These are phyloP conservation scores for Chrysodeixis includens DNA, from an alignment of 2,888 invertebrate genomes.

Conservation along the genomic window DNA sequence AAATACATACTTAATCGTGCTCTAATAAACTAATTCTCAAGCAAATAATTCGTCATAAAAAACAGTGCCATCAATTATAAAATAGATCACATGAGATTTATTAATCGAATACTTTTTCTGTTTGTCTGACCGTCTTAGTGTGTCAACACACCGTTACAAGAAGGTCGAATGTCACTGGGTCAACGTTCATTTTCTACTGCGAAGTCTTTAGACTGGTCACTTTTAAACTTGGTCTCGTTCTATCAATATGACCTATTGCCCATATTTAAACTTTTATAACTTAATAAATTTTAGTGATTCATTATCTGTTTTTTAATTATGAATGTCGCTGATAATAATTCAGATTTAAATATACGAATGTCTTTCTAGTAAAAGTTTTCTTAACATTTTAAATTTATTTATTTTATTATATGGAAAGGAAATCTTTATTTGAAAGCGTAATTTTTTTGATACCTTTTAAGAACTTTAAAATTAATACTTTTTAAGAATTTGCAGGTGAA, in stretches of 20 bases:
- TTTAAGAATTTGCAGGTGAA: no score
- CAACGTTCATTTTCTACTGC: slow-evolving; percentile 28
- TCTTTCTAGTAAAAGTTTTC: no score
- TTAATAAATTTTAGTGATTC: slow-evolving; percentile 14
- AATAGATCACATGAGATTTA: slow-evolving; percentile 3
- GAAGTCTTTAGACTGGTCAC: slow-evolving; percentile 21
- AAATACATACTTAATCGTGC: neutral
- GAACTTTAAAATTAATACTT: no score
- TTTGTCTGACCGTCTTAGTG: slow-evolving; percentile 25
- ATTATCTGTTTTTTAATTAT: slow-evolving; percentile 28
- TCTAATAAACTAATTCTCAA: neutral
- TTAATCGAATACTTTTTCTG: slow-evolving; percentile 7
- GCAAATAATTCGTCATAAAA: neutral
- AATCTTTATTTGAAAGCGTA: no score
- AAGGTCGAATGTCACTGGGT: slow-evolving; percentile 59
- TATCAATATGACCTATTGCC: slow-evolving; percentile 17
- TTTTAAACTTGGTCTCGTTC: slow-evolving; percentile 19
- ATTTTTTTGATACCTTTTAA: no score
- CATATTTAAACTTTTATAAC: slow-evolving; percentile 21
- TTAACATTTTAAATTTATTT: no score
- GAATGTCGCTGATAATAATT: slow-evolving; percentile 14
- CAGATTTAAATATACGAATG: neutral
- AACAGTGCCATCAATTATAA: neutral
- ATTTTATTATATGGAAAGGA: no score
- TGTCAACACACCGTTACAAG: slow-evolving; percentile 34